phyloP scores from a whole-genome alignment of 1,140 invertebrate genomes.

The Ctenoplectra terminalis region DNA sequence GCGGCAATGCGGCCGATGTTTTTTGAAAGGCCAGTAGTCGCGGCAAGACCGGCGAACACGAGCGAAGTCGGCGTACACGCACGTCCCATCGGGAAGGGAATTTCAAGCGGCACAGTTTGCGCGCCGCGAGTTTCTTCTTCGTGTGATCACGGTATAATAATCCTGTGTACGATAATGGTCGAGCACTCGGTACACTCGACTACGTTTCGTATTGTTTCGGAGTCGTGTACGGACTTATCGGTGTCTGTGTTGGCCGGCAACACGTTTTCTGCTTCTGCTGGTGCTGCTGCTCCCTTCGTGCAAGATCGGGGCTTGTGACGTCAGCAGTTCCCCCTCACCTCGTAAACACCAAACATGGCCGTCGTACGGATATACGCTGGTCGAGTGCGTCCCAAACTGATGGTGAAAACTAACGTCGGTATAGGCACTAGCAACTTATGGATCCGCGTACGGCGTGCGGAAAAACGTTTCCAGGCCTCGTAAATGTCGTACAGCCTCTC shows the following conservation, averaged over 20 bases:
- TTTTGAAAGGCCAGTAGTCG: constrained; percentile 75
- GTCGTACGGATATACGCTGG: constrained; percentile 76
- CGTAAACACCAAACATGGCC: constrained; percentile 84
- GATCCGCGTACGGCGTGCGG: constrained; percentile 29
- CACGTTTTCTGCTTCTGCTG: constrained; percentile 63
- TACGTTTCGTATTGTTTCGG: constrained; percentile 5
- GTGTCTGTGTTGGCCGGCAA: constrained; percentile 51
- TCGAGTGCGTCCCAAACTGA: constrained; percentile 70
- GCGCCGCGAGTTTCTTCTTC: constrained; percentile 35
- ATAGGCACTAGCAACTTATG: constrained; percentile 35
- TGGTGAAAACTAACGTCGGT: constrained; percentile 55
- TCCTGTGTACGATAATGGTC: constrained; percentile 31
- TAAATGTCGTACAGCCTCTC: constrained; percentile 7
- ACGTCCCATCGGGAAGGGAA: constrained; percentile 76
- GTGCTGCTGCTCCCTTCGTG: constrained; percentile 71
- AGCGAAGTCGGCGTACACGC: constrained; percentile 69
- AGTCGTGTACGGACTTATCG: neutral
- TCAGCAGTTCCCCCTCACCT: constrained; percentile 80
- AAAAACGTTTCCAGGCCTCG: constrained; percentile 13
- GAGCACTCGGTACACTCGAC: neutral
- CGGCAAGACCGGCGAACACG: constrained; percentile 70
- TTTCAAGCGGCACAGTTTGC: constrained; percentile 56
- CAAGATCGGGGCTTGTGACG: constrained; percentile 77
- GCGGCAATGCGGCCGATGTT: constrained; percentile 74
- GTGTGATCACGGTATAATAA: constrained; percentile 49